Conservation (phyloP, 2,113 vertebrate genomes). For the Periophthalmodon schlosseri region DNA sequence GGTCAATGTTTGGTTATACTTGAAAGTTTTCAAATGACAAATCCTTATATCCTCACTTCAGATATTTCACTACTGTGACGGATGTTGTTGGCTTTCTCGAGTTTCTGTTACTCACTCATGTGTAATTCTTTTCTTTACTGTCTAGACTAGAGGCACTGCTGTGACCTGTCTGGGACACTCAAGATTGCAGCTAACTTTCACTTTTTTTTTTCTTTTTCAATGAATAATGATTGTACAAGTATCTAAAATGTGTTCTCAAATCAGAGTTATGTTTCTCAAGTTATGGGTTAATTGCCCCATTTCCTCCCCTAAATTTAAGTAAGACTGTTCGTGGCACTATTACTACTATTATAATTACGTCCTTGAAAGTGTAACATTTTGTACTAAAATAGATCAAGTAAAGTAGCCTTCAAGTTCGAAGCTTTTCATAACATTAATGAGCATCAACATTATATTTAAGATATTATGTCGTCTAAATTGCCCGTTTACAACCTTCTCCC, state of each 20-base stretch:
- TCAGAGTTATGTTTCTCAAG: no score
- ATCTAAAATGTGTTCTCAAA: no score
- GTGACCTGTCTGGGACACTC: not conserved
- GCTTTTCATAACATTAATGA: not conserved
- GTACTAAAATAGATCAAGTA: not conserved
- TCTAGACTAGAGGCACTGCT: not conserved
- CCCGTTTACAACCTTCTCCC: no score
- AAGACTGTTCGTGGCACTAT: not conserved
- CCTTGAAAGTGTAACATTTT: not conserved
- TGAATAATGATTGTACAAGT: not conserved
- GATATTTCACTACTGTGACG: not conserved
- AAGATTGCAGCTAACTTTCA: not conserved
- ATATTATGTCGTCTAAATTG: no score
- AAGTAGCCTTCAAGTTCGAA: no score
- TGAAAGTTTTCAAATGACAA: no score
- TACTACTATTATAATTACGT: not conserved
- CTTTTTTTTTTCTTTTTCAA: not conserved
- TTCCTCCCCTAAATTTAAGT: no score
- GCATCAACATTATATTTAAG: no score
- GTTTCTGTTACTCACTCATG: conserved; percentile 15
- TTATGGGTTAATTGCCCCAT: no score
- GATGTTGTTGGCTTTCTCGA: not conserved
- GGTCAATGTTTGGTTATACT: no score
- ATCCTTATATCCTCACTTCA: no score
- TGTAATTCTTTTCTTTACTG: conserved; percentile 9